phyloP scores from a whole-genome alignment of 35 echinoderm and acorn worm species.

The Amphiura filiformis region DNA sequence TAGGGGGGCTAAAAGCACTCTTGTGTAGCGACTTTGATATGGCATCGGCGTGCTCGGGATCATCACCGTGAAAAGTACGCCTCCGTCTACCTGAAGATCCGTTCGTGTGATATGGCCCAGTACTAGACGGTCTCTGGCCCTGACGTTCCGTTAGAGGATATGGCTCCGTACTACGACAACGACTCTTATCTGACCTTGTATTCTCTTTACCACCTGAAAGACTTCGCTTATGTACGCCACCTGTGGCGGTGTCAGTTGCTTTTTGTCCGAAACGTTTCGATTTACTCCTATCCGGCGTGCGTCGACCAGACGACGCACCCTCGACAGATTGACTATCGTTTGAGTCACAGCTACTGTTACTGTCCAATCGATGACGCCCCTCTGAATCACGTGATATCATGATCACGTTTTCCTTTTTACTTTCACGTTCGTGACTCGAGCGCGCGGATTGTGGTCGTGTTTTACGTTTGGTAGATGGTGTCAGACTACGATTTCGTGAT shows the following conservation, averaged over 20 bases:
- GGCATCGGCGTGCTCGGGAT: background rate
- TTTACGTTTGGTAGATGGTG: constrained; percentile 26
- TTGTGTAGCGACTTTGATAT: background rate
- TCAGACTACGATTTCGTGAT: constrained; percentile 26
- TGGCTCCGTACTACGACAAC: background rate
- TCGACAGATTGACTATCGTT: constrained; percentile 58
- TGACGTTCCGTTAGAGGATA: background rate
- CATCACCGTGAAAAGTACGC: background rate
- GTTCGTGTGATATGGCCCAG: background rate
- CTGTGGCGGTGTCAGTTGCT: too few species aligned
- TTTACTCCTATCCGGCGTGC: constrained; percentile 29
- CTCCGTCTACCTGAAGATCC: background rate
- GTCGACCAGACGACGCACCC: background rate
- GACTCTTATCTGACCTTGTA: background rate
- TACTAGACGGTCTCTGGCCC: too few species aligned
- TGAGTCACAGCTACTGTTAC: constrained; percentile 92
- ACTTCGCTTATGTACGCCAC: too few species aligned
- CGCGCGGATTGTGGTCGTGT: constrained; percentile 32
- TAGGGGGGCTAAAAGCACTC: background rate
- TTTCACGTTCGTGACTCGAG: constrained; percentile 2
- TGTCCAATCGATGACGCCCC: constrained; percentile 78
- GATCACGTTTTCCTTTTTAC: constrained; percentile 22
- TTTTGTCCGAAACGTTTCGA: background rate
- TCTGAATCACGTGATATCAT: constrained; percentile 62
- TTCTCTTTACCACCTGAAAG: too few species aligned